These are phyloP conservation scores for Drosophila setosimentum DNA, from an alignment of 2,888 invertebrate species.

Conservation along the genomic window DNA sequence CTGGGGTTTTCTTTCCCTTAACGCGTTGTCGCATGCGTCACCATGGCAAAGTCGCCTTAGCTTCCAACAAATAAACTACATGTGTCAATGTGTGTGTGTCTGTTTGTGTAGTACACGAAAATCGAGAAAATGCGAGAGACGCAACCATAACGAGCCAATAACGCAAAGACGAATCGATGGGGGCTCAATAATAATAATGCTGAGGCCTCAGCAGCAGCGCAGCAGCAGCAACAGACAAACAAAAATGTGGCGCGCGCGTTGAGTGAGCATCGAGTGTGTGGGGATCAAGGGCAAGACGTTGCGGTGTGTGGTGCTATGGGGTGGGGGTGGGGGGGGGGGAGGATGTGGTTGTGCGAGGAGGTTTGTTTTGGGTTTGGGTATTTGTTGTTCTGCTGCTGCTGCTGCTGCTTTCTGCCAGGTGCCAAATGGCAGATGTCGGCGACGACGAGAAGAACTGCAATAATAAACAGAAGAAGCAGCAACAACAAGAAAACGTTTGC, in stretches of 20 bases:
- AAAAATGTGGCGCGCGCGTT: constrained; percentile 34
- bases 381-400: constrained; percentile 7
- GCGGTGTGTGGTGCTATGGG: neutral
- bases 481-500: constrained; percentile 24
- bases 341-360: neutral
- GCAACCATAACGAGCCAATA: constrained; percentile 9
- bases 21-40: constrained; percentile 51
- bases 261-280: constrained; percentile 6
- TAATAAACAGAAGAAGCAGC: constrained; percentile 22
- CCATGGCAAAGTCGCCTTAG: constrained; percentile 43
- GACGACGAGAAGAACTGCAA: constrained; percentile 23
- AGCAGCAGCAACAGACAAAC: constrained; percentile 15
- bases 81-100: neutral
- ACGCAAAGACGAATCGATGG: constrained; percentile 63
- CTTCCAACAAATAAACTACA: constrained; percentile 25
- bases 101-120: constrained; percentile 15
- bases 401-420: constrained; percentile 54
- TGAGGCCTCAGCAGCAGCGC: constrained; percentile 41
- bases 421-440: constrained; percentile 64
- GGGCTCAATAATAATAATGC: constrained; percentile 77
- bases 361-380: neutral
- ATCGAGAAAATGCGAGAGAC: constrained; percentile 21
- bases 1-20: constrained; percentile 25
- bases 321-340: neutral
- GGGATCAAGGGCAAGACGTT: constrained; percentile 6